A percentile compares a stretch with the other conserved stretches of the same genome.
phyloP scores from a whole-genome alignment of 2,797 vertebrate genomes.

The Pseudochirops cupreus region DNA sequence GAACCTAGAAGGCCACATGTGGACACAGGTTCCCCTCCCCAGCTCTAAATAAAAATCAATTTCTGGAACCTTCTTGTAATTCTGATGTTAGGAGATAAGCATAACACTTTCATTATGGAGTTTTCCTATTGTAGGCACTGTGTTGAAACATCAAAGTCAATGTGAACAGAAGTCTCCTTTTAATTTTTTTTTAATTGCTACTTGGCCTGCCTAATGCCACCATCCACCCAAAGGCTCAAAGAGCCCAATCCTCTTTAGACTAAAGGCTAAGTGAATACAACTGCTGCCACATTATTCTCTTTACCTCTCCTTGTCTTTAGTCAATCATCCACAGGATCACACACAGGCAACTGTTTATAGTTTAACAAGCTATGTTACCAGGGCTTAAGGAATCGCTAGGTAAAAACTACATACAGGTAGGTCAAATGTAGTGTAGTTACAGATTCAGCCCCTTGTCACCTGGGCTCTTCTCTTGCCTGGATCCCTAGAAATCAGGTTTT shows the following conservation, averaged over 20 bases:
- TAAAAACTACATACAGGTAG: background rate
- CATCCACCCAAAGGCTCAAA: background rate
- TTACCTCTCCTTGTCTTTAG: background rate
- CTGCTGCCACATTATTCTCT: background rate
- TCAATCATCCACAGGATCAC: background rate
- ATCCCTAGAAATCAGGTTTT: background rate
- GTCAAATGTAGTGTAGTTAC: background rate
- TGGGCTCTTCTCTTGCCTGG: background rate
- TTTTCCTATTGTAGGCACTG: background rate
- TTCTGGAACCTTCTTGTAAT: background rate
- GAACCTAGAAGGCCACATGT: too few species aligned
- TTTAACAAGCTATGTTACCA: background rate
- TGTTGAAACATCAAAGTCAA: background rate
- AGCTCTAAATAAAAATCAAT: background rate
- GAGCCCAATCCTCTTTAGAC: background rate
- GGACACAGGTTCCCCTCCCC: too few species aligned
- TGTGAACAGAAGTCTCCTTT: background rate
- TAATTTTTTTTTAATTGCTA: background rate
- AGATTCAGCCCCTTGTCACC: background rate
- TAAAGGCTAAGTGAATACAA: background rate
- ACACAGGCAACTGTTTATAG: background rate
- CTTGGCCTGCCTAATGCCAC: background rate
- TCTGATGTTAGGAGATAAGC: background rate
- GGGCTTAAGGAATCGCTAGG: background rate
- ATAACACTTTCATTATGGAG: background rate